Conservation (phyloP, 2,888 invertebrate genomes). For the Creontiades dilutus region DNA sequence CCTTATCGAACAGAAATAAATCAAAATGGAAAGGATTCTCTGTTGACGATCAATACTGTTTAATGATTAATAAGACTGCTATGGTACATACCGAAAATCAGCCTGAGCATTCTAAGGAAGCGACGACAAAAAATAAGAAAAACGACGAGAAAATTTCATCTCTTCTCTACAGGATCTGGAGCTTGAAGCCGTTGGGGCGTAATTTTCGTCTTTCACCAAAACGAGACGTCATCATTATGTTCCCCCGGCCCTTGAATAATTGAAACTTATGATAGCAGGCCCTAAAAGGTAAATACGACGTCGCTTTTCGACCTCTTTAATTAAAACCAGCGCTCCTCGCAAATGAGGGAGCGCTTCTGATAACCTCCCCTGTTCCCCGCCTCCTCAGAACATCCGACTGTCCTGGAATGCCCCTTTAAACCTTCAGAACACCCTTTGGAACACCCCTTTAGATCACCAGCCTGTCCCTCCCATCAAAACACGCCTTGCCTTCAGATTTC, state of each 20-base stretch:
- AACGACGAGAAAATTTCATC: too few relatives aligned
- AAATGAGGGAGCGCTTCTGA: slow-evolving; percentile 10
- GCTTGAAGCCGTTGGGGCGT: background rate
- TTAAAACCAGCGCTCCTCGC: slow-evolving; percentile 34
- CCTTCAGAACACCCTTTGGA: background rate
- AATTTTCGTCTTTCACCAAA: slow-evolving; percentile 40
- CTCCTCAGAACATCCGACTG: background rate
- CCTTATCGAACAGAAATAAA: too few relatives aligned
- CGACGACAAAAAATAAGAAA: too few relatives aligned
- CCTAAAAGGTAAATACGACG: slow-evolving; percentile 7
- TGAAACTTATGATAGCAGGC: background rate
- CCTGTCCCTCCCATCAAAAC: background rate
- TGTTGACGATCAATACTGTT: too few relatives aligned
- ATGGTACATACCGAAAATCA: too few relatives aligned
- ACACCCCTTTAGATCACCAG: slow-evolving; percentile 7
- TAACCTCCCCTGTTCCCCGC: background rate
- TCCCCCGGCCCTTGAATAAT: background rate
- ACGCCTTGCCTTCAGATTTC: background rate
- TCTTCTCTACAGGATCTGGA: background rate
- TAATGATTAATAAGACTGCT: too few relatives aligned
- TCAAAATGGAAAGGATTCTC: too few relatives aligned
- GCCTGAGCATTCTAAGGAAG: too few relatives aligned
- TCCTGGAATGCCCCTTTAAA: slow-evolving; percentile 15
- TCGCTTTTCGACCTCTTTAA: slow-evolving; percentile 15
- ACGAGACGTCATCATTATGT: slow-evolving; percentile 37